Evolutionary conservation across 2,113 vertebrate species (phyloP), one percentile per base, ranked within the genome.

Genomic region (Prinia subflava): DNA sequence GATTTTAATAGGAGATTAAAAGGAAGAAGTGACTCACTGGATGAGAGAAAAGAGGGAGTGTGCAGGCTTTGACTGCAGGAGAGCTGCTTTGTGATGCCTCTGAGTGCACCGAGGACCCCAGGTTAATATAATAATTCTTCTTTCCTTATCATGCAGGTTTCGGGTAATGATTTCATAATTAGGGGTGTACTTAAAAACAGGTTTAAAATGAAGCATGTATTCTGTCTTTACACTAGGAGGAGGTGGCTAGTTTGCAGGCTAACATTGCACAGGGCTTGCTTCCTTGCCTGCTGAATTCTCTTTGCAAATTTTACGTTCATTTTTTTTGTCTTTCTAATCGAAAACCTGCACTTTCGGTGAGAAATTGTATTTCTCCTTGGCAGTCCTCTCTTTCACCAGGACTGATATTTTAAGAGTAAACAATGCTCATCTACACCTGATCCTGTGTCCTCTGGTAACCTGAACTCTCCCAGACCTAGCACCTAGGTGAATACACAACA

Each of bases 1-100:
- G 91, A 96, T 97, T 97, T 97, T 94, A 97, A 96, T 96, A 90
- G 90, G 92, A 90, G 76, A 96, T 96, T 96, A 95, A 96, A 93
- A 79, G 75, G 79, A 96, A 97, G 71, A 95, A 94, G 90, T 89
- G 94, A 96, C 85, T 95, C 84, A 93, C 91, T 96, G 87, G 95
- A 84, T 94, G 89, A 93, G 73, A 96, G 83, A 73, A 94, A 84
- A 79, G 83, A 92, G 95, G 80, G 94, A 92, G 69, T 42, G 65
- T 6, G 18, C 86, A 87, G 87, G 87, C 86, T 95, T 84, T 91
- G 92, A 86, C 91, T 96, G 95, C 87, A 71, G 91, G 92, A 91
- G 89, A 92, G 89, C 57, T 78, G 89, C 80, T 95, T 92, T 25
- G 30, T 81, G 60, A 67, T 89, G 64, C 86, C 56, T 94, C 87